Conservation (phyloP, 2,113 vertebrate species). For the Sapayoa aenigma region DNA sequence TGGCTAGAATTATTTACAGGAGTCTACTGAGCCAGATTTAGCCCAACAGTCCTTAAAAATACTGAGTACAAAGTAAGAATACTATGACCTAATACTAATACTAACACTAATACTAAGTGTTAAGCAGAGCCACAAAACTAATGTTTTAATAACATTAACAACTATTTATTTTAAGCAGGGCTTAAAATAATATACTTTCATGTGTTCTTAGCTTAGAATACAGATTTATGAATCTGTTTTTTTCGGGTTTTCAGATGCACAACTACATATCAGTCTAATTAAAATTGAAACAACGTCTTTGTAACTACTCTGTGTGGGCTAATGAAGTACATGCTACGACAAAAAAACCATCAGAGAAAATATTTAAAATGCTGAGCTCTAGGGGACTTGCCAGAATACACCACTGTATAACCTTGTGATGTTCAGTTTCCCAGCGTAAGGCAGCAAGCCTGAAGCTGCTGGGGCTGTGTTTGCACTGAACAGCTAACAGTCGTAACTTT, state of each 20-base stretch:
- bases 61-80: neutral
- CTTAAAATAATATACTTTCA: neutral
- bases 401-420: neutral
- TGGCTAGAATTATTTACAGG: neutral
- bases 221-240: neutral
- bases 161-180: no score
- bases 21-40: neutral
- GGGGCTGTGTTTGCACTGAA: neutral
- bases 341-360: neutral
- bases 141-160: no score
- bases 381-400: neutral
- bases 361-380: neutral
- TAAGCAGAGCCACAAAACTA: neutral
- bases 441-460: neutral
- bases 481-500: neutral
- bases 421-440: neutral
- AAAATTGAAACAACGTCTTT: neutral
- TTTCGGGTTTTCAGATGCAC: neutral
- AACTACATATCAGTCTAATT: neutral
- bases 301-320: neutral
- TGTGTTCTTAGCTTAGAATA: neutral
- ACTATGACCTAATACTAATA: neutral
- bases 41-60: neutral
- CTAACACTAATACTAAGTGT: no score
- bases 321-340: neutral